phyloP scores from a whole-genome alignment of 2,113 vertebrate genomes.

The Aegotheles bennettii region DNA sequence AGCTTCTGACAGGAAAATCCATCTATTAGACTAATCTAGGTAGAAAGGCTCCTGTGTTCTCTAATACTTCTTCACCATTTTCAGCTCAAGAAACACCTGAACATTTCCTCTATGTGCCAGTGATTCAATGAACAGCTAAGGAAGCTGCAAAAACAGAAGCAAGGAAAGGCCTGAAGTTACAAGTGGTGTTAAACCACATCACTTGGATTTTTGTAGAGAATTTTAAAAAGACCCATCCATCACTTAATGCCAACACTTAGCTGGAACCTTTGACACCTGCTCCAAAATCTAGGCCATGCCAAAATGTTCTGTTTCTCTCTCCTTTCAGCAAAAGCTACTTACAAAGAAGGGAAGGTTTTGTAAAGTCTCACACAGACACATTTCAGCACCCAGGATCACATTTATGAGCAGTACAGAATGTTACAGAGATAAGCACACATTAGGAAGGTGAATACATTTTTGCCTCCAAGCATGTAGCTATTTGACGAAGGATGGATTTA shows the following conservation, averaged over 20 bases:
- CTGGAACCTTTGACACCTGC: background rate
- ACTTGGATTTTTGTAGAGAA: background rate
- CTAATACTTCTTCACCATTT: background rate
- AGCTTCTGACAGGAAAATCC: background rate
- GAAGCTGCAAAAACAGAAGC: background rate
- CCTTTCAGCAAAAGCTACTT: background rate
- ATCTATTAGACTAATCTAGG: background rate
- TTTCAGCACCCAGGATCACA: rapidly evolving
- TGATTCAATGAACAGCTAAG: background rate
- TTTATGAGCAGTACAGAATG: background rate
- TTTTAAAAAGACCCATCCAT: background rate
- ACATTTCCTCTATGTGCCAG: background rate
- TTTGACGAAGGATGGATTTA: background rate
- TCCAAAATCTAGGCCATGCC: background rate
- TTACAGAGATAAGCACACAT: background rate
- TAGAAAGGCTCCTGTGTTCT: background rate
- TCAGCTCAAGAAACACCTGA: background rate
- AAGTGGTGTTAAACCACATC: background rate
- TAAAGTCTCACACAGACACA: background rate
- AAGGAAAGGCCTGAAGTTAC: background rate
- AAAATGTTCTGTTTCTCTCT: background rate
- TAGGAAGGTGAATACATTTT: background rate
- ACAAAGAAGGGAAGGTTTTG: background rate
- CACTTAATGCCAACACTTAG: background rate
- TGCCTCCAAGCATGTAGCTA: background rate